Percentiles rank a stretch among this genome's conserved stretches.
These are phyloP conservation scores for Hydropsyche tenuis DNA, from an alignment of 1,140 invertebrate genomes.

Conservation along the genomic window DNA sequence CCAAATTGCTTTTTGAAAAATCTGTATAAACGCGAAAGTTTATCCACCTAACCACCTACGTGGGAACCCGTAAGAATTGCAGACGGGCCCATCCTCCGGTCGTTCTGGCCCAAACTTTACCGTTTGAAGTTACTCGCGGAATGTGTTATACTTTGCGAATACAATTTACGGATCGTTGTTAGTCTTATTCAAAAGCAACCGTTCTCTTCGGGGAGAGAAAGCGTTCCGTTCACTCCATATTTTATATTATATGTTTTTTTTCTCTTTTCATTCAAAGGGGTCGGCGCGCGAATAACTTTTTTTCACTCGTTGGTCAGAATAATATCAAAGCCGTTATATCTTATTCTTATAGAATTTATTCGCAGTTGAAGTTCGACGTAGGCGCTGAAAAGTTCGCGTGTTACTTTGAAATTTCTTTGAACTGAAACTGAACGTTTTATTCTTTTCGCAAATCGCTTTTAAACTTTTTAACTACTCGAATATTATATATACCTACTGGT, in stretches of 20 bases:
- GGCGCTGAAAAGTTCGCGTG: conserved; percentile 7
- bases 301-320: not conserved
- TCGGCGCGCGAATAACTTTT: not conserved
- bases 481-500: not conserved
- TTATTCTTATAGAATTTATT: conserved; percentile 23
- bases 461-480: conserved; percentile 8
- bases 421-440: conserved; percentile 7
- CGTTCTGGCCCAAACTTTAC: not conserved
- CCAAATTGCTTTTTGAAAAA: conserved; percentile 24
- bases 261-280: no score
- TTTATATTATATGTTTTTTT: no score
- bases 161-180: not conserved
- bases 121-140: conserved; percentile 13
- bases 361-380: conserved; percentile 15
- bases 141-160: conserved; percentile 13
- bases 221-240: no score
- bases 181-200: not conserved
- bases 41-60: not conserved
- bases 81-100: no score
- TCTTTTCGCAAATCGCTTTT: conserved; percentile 13
- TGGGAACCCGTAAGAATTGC: no score
- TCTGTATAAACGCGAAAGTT: not conserved
- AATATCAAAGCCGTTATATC: not conserved
- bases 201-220: no score
- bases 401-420: conserved; percentile 20